Percentiles rank a stretch among this genome's conserved stretches.
These are phyloP conservation scores for Ispidina lecontei DNA, from an alignment of 2,797 vertebrate species.

Conservation along the genomic window DNA sequence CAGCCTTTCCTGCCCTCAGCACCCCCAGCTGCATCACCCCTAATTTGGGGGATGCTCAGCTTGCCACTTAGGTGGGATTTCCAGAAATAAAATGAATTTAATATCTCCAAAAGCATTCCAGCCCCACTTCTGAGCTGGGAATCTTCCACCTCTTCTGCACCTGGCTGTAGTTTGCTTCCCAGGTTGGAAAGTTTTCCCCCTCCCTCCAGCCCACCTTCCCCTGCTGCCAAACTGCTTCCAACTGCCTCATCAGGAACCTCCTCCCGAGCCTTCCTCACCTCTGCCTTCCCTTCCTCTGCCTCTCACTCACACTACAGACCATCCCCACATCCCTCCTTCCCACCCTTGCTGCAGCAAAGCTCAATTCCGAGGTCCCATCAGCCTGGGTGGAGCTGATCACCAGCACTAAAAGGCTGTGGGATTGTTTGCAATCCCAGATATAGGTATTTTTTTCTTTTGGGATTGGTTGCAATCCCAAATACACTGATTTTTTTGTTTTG, in stretches of 20 bases:
- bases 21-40: no score
- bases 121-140: background rate
- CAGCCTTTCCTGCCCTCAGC: no score
- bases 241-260: background rate
- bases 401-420: background rate
- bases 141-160: background rate
- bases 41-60: background rate
- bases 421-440: background rate
- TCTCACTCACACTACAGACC: background rate
- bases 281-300: background rate
- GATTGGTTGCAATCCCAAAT: background rate
- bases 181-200: background rate
- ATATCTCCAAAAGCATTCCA: background rate
- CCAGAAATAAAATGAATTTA: background rate
- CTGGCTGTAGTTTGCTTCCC: conserved; percentile 1
- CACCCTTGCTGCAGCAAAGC: background rate
- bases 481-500: background rate
- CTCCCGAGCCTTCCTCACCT: background rate
- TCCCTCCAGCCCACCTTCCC: conserved; percentile 1
- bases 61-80: background rate
- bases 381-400: background rate
- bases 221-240: background rate
- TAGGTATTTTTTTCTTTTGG: background rate
- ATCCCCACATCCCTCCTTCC: background rate
- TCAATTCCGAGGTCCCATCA: background rate